phyloP scores from a whole-genome alignment of 2,113 vertebrate species.

The Dromiciops gliroides region DNA sequence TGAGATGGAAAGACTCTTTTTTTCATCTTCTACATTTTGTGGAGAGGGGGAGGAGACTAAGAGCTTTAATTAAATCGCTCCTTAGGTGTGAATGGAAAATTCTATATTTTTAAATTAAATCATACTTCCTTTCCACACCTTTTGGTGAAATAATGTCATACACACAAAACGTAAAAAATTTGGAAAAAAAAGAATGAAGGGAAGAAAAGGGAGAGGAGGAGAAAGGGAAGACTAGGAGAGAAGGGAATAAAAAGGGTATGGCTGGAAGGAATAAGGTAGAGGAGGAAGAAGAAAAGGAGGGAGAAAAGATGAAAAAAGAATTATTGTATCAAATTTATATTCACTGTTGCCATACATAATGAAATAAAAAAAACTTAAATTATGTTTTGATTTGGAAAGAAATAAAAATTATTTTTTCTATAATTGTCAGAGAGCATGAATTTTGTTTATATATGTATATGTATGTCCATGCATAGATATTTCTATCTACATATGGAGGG shows the following conservation, averaged over 20 bases:
- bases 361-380: neutral
- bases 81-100: neutral
- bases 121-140: neutral
- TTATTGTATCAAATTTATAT: neutral
- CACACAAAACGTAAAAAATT: neutral
- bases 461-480: too few species aligned
- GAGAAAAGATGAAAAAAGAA: neutral
- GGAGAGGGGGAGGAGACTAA: neutral
- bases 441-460: too few species aligned
- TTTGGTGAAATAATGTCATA: neutral
- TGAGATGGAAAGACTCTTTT: conserved; percentile 42
- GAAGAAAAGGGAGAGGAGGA: neutral
- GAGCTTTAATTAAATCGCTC: neutral
- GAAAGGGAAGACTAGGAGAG: too few species aligned
- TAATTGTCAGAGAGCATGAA: neutral
- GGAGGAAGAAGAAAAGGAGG: neutral
- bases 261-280: neutral
- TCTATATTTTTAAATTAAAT: conserved; percentile 41
- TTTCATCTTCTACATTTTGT: neutral
- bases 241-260: too few species aligned
- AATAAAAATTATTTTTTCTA: neutral
- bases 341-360: neutral
- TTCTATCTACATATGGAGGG: too few species aligned
- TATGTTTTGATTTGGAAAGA: neutral
- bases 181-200: neutral